phyloP scores from a whole-genome alignment of 2,888 invertebrate species.

The Germaria angustata region DNA sequence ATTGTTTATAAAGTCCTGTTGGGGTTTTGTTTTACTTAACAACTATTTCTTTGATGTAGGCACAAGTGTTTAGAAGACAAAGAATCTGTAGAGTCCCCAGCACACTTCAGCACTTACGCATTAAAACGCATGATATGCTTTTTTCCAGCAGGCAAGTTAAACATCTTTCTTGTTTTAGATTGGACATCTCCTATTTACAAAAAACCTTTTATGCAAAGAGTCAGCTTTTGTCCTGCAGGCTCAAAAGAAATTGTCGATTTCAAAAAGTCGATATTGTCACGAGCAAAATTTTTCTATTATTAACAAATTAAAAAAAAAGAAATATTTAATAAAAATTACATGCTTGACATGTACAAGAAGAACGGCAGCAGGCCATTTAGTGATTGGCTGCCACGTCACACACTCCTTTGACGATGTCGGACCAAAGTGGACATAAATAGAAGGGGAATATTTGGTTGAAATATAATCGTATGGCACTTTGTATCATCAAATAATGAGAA shows the following conservation, averaged over 20 bases:
- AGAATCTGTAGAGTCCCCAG: not conserved
- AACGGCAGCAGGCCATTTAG: no score
- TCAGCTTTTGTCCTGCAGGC: not conserved
- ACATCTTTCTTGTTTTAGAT: constrained; percentile 3
- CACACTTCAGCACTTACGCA: constrained; percentile 31
- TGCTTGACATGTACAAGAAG: no score
- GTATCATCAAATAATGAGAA: no score
- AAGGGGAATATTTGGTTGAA: no score
- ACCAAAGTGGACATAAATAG: no score
- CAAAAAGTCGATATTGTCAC: not conserved
- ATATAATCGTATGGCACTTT: no score
- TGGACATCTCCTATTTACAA: not conserved
- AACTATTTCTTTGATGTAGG: constrained; percentile 49
- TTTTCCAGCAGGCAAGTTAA: not conserved
- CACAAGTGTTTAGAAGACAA: constrained; percentile 19
- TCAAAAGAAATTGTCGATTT: not conserved
- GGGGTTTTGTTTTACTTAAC: constrained; percentile 10
- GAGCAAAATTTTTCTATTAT: no score
- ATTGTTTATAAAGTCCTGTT: not conserved
- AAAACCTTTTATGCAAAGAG: not conserved
- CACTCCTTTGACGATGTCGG: no score
- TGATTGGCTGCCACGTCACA: no score
- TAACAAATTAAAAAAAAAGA: no score
- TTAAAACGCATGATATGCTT: constrained; percentile 34
- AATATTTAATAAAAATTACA: no score